Percentiles rank a stretch among this genome's conserved stretches.
phyloP scores from a whole-genome alignment of 2,113 vertebrate species.

The Athene noctua region DNA sequence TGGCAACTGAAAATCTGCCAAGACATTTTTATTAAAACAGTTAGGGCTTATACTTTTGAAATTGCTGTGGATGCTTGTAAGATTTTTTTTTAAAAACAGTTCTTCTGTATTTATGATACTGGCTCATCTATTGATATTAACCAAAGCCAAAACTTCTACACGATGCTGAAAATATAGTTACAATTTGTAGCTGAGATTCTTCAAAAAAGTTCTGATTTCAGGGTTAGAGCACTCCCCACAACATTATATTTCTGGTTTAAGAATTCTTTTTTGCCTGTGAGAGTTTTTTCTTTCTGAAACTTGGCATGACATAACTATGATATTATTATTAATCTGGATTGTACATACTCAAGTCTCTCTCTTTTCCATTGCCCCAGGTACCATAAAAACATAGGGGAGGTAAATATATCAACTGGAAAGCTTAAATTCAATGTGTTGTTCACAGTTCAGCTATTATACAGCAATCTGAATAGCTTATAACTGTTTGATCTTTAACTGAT shows the following conservation, averaged over 20 bases:
- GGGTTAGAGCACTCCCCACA: not conserved
- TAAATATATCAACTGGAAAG: not conserved
- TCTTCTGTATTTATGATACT: not conserved
- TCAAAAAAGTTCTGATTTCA: not conserved
- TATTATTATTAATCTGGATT: not conserved
- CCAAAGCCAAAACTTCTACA: not conserved
- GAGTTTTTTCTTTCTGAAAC: not conserved
- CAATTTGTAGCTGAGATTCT: not conserved
- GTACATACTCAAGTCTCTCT: not conserved
- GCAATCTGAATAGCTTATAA: not conserved
- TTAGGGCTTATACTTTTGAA: not conserved
- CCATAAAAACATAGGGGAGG: not conserved
- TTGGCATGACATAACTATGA: not conserved
- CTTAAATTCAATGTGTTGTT: not conserved
- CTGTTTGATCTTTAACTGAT: not conserved
- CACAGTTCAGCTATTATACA: not conserved
- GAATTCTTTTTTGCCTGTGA: not conserved
- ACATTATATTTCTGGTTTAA: not conserved
- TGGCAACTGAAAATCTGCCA: not conserved
- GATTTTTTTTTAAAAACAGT: not conserved
- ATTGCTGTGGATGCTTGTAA: not conserved
- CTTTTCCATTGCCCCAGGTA: not conserved
- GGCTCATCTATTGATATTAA: not conserved
- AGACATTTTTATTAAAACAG: not conserved
- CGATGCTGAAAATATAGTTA: not conserved